Percentiles rank a stretch among this genome's conserved stretches.
Conservation (phyloP, 2,888 invertebrate species). For the Cabera pusaria region DNA sequence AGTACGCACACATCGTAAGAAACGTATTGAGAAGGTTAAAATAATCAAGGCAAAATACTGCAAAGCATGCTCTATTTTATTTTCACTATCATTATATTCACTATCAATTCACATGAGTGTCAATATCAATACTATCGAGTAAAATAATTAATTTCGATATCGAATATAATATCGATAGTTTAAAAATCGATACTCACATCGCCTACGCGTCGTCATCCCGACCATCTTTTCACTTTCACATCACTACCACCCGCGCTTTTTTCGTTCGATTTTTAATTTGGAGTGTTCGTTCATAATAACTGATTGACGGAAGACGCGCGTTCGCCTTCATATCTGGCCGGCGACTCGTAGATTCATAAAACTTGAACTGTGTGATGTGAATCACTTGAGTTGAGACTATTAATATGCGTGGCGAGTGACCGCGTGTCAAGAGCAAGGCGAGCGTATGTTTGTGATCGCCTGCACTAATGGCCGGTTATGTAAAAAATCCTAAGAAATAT, state of each 20-base stretch:
- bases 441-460: conserved; percentile 40
- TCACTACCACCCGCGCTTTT: conserved; percentile 40
- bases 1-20: conserved; percentile 13
- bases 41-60: background rate
- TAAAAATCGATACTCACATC: conserved; percentile 48
- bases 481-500: conserved; percentile 37
- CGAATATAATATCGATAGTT: too few species aligned
- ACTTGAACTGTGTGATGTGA: too few species aligned
- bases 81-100: too few species aligned
- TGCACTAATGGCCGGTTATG: conserved; percentile 52
- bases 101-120: too few species aligned
- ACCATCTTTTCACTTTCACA: conserved; percentile 31
- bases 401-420: conserved; percentile 80
- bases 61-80: background rate
- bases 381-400: conserved; percentile 76
- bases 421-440: conserved; percentile 79
- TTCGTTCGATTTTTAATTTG: conserved; percentile 35
- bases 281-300: conserved; percentile 35
- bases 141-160: too few species aligned
- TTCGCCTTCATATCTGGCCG: conserved; percentile 62
- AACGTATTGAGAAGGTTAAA: conserved; percentile 1
- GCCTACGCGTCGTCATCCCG: conserved; percentile 40
- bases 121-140: too few species aligned
- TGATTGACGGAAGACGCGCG: conserved; percentile 48
- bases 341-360: conserved; percentile 66